phyloP scores from a whole-genome alignment of 2,888 invertebrate genomes.

The Ethmia dodecea region DNA sequence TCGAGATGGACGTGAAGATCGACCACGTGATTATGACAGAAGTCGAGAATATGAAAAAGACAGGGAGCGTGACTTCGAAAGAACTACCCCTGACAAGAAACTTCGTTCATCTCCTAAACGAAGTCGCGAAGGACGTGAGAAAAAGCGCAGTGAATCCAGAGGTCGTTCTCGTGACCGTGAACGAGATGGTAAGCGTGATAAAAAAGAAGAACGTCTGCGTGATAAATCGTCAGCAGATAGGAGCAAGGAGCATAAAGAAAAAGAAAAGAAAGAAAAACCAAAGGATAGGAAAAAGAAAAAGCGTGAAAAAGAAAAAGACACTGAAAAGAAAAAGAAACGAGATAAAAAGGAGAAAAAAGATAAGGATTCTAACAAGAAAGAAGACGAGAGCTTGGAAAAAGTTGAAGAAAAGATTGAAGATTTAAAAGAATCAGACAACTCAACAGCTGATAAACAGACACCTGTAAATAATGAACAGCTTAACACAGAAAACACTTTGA shows the following conservation, averaged over 20 bases:
- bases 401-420: slow-evolving; percentile 36
- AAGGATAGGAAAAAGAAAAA: slow-evolving; percentile 64
- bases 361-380: slow-evolving; percentile 49
- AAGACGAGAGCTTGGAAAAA: slow-evolving; percentile 41
- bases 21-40: slow-evolving; percentile 46
- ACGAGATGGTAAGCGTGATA: slow-evolving; percentile 72
- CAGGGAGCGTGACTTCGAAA: slow-evolving; percentile 59
- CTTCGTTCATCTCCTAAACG: slow-evolving; percentile 55
- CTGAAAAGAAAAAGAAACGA: slow-evolving; percentile 70
- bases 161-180: slow-evolving; percentile 72
- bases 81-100: slow-evolving; percentile 60
- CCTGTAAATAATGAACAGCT: slow-evolving; percentile 27
- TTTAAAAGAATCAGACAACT: slow-evolving; percentile 35
- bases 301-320: slow-evolving; percentile 60
- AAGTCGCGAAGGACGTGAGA: slow-evolving; percentile 52
- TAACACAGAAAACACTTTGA: slow-evolving; percentile 27
- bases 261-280: slow-evolving; percentile 68
- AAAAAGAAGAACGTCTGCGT: slow-evolving; percentile 66
- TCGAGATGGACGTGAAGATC: slow-evolving; percentile 40
- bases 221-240: slow-evolving; percentile 65
- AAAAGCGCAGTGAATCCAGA: slow-evolving; percentile 64
- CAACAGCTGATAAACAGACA: slow-evolving; percentile 26
- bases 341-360: slow-evolving; percentile 77
- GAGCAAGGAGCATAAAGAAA: slow-evolving; percentile 75
- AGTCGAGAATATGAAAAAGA: slow-evolving; percentile 59